Conservation (phyloP, 2,888 invertebrate genomes). For the Drosophila setosimentum region DNA sequence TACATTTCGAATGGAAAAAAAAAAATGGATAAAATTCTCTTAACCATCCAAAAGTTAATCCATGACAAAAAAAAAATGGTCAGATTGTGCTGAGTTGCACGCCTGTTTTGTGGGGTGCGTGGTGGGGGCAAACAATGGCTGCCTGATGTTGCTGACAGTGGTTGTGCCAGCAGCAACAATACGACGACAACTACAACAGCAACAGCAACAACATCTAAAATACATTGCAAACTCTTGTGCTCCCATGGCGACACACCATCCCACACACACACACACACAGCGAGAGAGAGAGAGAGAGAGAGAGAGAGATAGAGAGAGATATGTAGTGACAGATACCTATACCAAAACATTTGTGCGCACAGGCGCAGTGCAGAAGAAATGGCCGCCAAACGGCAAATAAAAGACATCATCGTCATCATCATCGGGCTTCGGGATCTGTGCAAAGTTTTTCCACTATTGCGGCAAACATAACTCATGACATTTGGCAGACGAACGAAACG, state of each 20-base stretch:
- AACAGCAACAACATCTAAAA: conserved; percentile 33
- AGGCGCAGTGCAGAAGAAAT: conserved; percentile 76
- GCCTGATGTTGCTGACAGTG: conserved; percentile 66
- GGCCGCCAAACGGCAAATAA: conserved; percentile 66
- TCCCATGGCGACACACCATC: conserved; percentile 66
- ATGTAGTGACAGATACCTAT: conserved; percentile 37
- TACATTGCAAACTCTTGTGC: conserved; percentile 62
- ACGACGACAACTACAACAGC: conserved; percentile 32
- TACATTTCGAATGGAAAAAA: neutral
- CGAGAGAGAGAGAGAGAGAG: conserved; percentile 3
- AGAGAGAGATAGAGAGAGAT: conserved; percentile 14
- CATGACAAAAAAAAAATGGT: neutral
- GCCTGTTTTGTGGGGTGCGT: conserved; percentile 41
- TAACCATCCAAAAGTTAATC: neutral
- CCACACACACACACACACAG: conserved; percentile 24
- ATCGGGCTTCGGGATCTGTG: conserved; percentile 39
- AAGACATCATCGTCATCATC: conserved; percentile 48
- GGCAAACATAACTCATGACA: conserved; percentile 75
- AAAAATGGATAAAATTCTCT: neutral
- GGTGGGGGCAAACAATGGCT: conserved; percentile 74
- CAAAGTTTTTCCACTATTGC: conserved; percentile 59
- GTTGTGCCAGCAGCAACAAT: conserved; percentile 62
- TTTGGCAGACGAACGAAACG: conserved; percentile 67
- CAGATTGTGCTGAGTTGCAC: conserved; percentile 36
- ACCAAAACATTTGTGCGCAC: conserved; percentile 66